Evolutionary conservation across 2,797 vertebrate species (phyloP).

Genomic region (Eutrigla gurnardus): DNA sequence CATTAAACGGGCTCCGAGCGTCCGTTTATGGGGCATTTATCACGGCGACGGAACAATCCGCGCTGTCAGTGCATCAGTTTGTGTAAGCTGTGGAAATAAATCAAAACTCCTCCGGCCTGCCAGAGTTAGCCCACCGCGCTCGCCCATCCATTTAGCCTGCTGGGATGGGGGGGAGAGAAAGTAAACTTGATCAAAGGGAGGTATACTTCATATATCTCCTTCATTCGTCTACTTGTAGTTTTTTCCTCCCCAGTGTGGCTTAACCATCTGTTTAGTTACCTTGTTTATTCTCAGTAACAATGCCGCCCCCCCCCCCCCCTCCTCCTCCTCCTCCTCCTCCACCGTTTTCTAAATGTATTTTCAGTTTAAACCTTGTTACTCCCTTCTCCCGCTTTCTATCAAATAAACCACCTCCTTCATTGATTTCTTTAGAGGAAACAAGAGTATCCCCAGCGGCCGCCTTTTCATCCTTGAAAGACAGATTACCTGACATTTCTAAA

Average conservation of each 20-base stretch:
- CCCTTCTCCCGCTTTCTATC: constrained; percentile 44
- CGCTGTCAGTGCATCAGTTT: constrained; percentile 72
- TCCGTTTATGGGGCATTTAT: constrained; percentile 79
- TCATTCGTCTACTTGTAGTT: constrained; percentile 14
- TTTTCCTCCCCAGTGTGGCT: neutral
- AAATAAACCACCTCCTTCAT: constrained; percentile 70
- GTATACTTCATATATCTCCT: neutral
- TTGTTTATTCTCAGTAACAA: constrained; percentile 6
- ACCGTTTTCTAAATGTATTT: constrained; percentile 55
- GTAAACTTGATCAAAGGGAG: constrained; percentile 19
- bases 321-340: neutral
- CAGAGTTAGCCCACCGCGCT: constrained; percentile 60
- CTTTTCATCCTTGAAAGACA: constrained; percentile 77
- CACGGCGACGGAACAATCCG: constrained; percentile 75
- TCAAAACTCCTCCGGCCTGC: constrained; percentile 75
- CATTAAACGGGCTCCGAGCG: constrained; percentile 60
- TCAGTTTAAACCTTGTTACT: constrained; percentile 39
- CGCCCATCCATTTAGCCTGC: constrained; percentile 43
- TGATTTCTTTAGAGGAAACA: constrained; percentile 80
- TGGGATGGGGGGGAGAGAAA: constrained; percentile 18
- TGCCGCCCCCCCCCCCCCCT: neutral
- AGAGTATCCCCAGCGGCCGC: constrained; percentile 74
- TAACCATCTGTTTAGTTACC: constrained; percentile 21
- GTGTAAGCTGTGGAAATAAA: constrained; percentile 72
- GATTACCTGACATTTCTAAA: constrained; percentile 81